Percentiles rank a stretch among this genome's conserved stretches.
These are phyloP conservation scores for Calidris pygmaea DNA, from an alignment of 2,113 vertebrate species.

Conservation along the genomic window DNA sequence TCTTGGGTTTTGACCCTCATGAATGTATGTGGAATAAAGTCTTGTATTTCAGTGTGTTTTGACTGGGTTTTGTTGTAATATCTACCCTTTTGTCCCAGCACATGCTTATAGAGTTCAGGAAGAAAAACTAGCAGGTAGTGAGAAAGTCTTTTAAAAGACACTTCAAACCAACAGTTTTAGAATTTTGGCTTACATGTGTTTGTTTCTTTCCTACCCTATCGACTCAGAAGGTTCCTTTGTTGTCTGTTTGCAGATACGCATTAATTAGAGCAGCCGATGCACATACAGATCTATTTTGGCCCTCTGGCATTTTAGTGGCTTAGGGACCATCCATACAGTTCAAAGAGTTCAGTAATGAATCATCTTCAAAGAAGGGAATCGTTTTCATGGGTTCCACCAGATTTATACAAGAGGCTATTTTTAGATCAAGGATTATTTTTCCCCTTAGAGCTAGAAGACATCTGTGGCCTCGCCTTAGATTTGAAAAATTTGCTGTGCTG, in stretches of 20 bases:
- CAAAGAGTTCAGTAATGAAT: conserved; percentile 6
- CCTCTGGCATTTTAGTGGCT: not conserved
- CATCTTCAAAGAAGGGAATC: not conserved
- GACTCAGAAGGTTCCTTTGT: not conserved
- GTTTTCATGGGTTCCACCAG: not conserved
- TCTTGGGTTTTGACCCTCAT: not conserved
- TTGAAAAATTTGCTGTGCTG: not conserved
- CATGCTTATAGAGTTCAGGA: not conserved
- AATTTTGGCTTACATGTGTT: not conserved
- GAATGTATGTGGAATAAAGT: not conserved
- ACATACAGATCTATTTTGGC: not conserved
- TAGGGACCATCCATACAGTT: not conserved
- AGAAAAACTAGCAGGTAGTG: not conserved
- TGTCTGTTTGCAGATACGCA: not conserved
- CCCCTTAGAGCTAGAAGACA: not conserved
- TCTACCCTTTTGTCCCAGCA: not conserved
- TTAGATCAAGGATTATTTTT: not conserved
- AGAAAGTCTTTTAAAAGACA: not conserved
- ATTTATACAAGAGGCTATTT: not conserved
- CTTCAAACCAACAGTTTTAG: not conserved
- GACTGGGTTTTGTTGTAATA: not conserved
- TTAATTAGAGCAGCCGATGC: not conserved
- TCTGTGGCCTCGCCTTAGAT: not conserved
- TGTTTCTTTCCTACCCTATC: not conserved
- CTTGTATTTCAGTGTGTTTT: not conserved